Evolutionary conservation across 2,113 vertebrate genomes (phyloP), one percentile per base, ranked within the genome.

Genomic region (Synodontis membranacea): DNA sequence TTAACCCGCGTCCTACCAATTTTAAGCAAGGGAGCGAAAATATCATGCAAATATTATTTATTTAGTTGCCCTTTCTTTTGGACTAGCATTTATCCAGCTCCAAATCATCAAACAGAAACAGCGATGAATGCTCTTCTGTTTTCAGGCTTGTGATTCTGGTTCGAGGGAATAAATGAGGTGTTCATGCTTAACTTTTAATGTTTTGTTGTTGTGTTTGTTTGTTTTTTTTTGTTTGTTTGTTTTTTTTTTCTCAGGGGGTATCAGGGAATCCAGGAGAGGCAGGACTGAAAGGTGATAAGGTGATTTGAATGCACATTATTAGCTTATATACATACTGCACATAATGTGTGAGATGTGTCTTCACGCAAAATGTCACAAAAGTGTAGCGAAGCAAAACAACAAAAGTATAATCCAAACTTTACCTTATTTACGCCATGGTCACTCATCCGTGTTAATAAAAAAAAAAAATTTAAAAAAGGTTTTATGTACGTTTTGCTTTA

Each of bases 251-350:
- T 50, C 93, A 99, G 98, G 98, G 98, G 82, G 95, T 97, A 89
- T 92, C 96, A 92, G 98, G 98, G 86, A 98, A 97, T 94, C 79
- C 94, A 87, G 98, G 98, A 94, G 97, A 97, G 87, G 94, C 97
- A 93, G 98, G 98, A 98, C 96, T 98, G 97, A 99, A 99, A 98
- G 98, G 98, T 99, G 98, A 99, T 99, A 97, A 99, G 98, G 98
- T 99, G 98, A 99, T 97, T 96, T 96, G 96, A 96, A 97, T 93
- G 95, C 94, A 95, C 94, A 96, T 97, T 96, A 94, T 96, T 94
- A 96, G 94, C 94, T 93, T 95, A 94, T 94, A 93, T 93, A 93
- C 92, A 90, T 94, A 91, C 92, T 95, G 93, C 94, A 94, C 94
- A 94, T 88, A 37, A 72, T 70, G 14, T 9, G 12, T 25, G 25